Evolutionary conservation across 2,113 vertebrate species (phyloP), one percentile per base, ranked within the genome.

Genomic region (Rhabdornis inornatus): DNA sequence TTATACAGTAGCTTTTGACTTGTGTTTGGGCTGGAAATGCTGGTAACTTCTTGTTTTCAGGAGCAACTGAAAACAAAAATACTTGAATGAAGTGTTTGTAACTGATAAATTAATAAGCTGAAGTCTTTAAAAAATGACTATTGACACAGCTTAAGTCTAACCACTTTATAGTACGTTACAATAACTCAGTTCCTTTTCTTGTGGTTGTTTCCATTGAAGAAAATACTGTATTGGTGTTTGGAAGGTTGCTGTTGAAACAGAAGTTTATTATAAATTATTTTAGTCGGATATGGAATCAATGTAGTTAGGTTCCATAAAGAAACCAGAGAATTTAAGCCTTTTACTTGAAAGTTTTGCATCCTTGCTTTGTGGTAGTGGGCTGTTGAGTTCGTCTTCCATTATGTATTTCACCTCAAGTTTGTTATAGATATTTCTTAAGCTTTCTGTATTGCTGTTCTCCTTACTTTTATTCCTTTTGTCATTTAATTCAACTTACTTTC

Each of bases 361-460:
- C 18, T 31, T 83, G 27, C 42, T 53, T 75, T 70, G 24, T 44
- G 23, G 47, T 49, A 35, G 50, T 24, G 20, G 20, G 31, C 28
- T 89, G 13, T 61, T 59, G 14, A 59, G 14, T 59, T 86, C 0
- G 1, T 57, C 28, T 70, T 39, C 45, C 7, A 3, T 39, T 61
- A 37, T 1, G 1, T 57, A 49, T 56, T 70, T 75, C 52, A 47
- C 27, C 8, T 56, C 28, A 24, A 5, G 1, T 81, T 53, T 72
- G 21, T 49, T 59, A 22, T 0, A 0, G 37, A 2, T 65, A 30
- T 61, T 87, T 71, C 30, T 83, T 87, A 70, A 20, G 5, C 8
- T 53, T 87, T 83, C 19, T 4, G 4, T 94, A 7, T 49, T 68
- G 31, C 16, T 47, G 19, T 90, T 65, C 7, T 57, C 56, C 52